phyloP scores from a whole-genome alignment of 2,888 invertebrate species.

The Coleophora deauratella region DNA sequence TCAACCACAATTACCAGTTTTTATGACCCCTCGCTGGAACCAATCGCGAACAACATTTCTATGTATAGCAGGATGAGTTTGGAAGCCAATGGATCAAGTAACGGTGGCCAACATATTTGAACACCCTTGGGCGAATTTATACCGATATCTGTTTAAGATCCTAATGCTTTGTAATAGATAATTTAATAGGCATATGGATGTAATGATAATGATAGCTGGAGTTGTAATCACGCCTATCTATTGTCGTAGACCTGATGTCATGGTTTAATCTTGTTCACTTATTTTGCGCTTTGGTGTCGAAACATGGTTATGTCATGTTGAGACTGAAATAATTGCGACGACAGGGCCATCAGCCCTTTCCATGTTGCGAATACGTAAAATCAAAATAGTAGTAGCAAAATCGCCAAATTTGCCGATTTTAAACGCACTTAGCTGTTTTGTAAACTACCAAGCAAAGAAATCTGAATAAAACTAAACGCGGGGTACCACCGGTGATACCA shows the following conservation, averaged over 20 bases:
- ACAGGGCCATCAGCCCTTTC: too few species aligned
- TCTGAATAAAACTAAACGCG: too few species aligned
- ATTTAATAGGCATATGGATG: constrained; percentile 15
- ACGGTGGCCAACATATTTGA: constrained; percentile 21
- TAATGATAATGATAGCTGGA: constrained; percentile 5
- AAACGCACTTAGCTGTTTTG: too few species aligned
- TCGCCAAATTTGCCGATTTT: too few species aligned
- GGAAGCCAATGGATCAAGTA: constrained; percentile 19
- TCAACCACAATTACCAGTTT: constrained; percentile 34
- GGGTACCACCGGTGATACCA: too few species aligned
- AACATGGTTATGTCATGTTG: too few species aligned
- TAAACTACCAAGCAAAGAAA: too few species aligned
- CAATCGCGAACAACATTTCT: constrained; percentile 4
- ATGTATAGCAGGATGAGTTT: constrained; percentile 6
- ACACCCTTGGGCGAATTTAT: constrained; percentile 26
- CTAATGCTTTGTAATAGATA: constrained; percentile 33
- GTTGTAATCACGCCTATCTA: constrained; percentile 2
- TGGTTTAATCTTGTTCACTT: not conserved
- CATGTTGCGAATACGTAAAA: too few species aligned
- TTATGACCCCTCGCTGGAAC: constrained; percentile 20
- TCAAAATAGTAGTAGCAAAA: too few species aligned
- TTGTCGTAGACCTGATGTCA: constrained; percentile 2
- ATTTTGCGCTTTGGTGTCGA: too few species aligned
- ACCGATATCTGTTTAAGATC: constrained; percentile 25
- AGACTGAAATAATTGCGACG: too few species aligned